phyloP scores from a whole-genome alignment of 2,888 invertebrate genomes.

The Scelioninae gen. 2 region DNA sequence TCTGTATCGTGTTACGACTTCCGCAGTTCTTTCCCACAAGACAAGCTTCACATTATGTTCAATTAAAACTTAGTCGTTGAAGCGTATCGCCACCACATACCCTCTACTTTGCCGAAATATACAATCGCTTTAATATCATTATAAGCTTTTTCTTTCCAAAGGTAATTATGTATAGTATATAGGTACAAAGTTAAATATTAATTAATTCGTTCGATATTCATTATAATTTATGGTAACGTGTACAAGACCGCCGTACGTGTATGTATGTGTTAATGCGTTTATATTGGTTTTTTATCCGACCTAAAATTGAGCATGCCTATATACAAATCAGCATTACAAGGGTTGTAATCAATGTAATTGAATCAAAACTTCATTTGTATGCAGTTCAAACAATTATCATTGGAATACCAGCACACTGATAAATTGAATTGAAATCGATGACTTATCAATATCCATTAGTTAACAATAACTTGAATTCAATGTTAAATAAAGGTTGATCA shows the following conservation, averaged over 20 bases:
- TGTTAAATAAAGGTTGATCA: no score
- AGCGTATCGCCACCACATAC: conserved; percentile 39
- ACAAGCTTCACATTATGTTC: conserved; percentile 29
- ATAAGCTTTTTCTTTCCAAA: conserved; percentile 64
- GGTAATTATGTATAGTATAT: conserved; percentile 69
- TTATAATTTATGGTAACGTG: conserved; percentile 62
- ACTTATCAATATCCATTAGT: no score
- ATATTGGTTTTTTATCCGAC: conserved; percentile 60
- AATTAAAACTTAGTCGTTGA: conserved; percentile 43
- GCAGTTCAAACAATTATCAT: no score
- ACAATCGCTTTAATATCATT: conserved; percentile 61
- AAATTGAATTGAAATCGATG: no score
- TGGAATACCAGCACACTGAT: no score
- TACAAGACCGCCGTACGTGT: conserved; percentile 62
- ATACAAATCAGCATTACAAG: conserved; percentile 72
- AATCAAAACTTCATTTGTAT: no score
- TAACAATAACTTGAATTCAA: no score
- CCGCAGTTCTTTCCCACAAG: conserved; percentile 13
- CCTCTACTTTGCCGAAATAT: conserved; percentile 52
- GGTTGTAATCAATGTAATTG: conserved; percentile 61
- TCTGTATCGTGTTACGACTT: conserved; percentile 4
- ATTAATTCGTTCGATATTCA: conserved; percentile 64
- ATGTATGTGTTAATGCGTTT: conserved; percentile 57
- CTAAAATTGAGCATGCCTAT: conserved; percentile 73
- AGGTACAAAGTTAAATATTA: conserved; percentile 74